Evolutionary conservation across 2,113 vertebrate genomes (phyloP).

Genomic region (Lepisosteus osseus): DNA sequence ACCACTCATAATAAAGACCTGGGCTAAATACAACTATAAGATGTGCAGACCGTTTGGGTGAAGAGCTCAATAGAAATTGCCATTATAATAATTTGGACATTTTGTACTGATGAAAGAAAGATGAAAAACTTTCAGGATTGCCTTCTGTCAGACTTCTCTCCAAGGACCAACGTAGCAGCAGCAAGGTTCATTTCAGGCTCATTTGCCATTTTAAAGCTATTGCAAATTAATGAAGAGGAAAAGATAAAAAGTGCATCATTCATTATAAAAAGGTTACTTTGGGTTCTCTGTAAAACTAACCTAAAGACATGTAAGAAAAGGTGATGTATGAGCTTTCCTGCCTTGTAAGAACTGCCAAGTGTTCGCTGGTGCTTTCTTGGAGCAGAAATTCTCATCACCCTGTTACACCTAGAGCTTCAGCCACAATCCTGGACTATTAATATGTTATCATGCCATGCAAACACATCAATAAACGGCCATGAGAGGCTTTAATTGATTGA

Average conservation of each 20-base stretch:
- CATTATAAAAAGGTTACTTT: background rate
- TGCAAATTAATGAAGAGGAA: background rate
- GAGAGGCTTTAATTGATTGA: slow-evolving; percentile 12
- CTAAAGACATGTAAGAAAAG: background rate
- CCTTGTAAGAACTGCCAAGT: too few species aligned
- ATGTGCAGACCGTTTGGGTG: too few species aligned
- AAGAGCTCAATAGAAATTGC: too few species aligned
- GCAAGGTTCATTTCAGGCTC: too few species aligned
- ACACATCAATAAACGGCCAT: background rate
- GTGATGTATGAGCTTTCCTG: background rate
- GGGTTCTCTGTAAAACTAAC: background rate
- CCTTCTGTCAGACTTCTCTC: background rate
- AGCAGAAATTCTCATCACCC: background rate
- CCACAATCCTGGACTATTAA: background rate
- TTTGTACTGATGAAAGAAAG: background rate
- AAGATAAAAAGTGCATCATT: background rate
- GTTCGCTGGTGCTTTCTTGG: too few species aligned
- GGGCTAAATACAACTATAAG: background rate
- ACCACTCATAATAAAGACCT: background rate
- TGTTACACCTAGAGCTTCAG: background rate
- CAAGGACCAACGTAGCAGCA: background rate
- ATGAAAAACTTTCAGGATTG: background rate
- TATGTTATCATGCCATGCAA: slow-evolving; percentile 3
- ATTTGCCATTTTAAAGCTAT: background rate
- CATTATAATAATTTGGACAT: background rate